A percentile compares a stretch with the other conserved stretches of the same genome.
Evolutionary conservation across 2,888 invertebrate species (phyloP).

Genomic region (Cosmorhoe ocellata): DNA sequence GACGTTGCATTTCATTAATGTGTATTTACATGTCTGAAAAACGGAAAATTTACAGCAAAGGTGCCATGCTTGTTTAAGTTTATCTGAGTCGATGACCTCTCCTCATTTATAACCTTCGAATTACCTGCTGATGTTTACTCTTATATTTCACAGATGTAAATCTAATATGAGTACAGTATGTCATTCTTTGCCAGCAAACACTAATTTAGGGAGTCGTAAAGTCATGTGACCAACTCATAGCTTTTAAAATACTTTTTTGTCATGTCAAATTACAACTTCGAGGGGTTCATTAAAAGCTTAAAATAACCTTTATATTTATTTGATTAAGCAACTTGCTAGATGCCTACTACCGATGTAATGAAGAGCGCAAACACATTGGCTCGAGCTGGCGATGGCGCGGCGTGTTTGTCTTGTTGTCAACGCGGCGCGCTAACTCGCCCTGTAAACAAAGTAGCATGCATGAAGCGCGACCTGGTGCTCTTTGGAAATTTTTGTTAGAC

Average conservation of each 20-base stretch:
- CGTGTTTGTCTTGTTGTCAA: slow-evolving; percentile 67
- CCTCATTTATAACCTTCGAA: slow-evolving; percentile 46
- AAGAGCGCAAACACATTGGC: slow-evolving; percentile 54
- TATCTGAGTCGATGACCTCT: slow-evolving; percentile 57
- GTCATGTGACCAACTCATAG: slow-evolving; percentile 12
- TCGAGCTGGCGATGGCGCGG: slow-evolving; percentile 46
- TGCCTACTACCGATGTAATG: slow-evolving; percentile 43
- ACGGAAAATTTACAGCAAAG: slow-evolving; percentile 27
- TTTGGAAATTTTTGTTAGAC: slow-evolving; percentile 52
- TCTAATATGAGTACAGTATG: slow-evolving; percentile 46
- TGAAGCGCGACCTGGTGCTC: slow-evolving; percentile 51
- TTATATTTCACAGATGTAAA: slow-evolving; percentile 48
- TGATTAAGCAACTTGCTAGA: slow-evolving; percentile 41
- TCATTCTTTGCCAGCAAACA: slow-evolving; percentile 37
- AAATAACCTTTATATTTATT: slow-evolving; percentile 32
- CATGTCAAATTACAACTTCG: slow-evolving; percentile 8
- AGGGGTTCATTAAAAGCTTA: slow-evolving; percentile 25
- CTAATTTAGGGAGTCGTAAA: slow-evolving; percentile 7
- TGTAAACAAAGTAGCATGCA: slow-evolving; percentile 46
- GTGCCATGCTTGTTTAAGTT: slow-evolving; percentile 49
- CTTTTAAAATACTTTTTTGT: slow-evolving; percentile 14
- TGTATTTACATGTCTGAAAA: slow-evolving; percentile 22
- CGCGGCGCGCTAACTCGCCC: slow-evolving; percentile 56
- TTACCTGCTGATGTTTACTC: slow-evolving; percentile 51
- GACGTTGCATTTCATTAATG: slow-evolving; percentile 17